These are phyloP conservation scores for Xylocampa areola DNA, from an alignment of 2,888 invertebrate genomes.

Conservation along the genomic window DNA sequence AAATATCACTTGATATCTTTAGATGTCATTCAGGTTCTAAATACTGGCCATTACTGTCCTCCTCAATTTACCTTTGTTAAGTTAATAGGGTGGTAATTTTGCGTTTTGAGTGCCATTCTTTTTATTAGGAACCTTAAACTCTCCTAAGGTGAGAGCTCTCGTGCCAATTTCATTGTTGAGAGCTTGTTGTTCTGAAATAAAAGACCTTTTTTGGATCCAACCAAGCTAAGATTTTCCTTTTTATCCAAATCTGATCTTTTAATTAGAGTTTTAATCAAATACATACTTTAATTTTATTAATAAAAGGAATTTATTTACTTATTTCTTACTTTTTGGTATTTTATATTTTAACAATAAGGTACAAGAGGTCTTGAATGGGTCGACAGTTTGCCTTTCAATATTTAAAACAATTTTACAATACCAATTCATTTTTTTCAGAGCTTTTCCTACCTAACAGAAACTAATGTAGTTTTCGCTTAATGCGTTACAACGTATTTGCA, in stretches of 20 bases:
- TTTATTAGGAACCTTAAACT: neutral
- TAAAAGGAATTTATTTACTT: too few species aligned
- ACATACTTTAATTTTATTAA: too few species aligned
- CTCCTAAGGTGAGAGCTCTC: neutral
- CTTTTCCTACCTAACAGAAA: conserved; percentile 18
- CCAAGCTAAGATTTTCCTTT: neutral
- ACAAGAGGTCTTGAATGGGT: too few species aligned
- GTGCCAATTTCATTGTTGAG: neutral
- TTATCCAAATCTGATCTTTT: neutral
- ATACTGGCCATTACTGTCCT: conserved; percentile 21
- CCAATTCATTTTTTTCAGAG: neutral
- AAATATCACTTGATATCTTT: conserved; percentile 41
- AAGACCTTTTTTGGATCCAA: neutral
- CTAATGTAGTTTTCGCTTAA: conserved; percentile 44
- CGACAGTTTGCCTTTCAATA: too few species aligned
- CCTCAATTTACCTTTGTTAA: conserved; percentile 8
- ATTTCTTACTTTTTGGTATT: too few species aligned
- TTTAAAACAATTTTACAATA: neutral
- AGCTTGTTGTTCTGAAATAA: neutral
- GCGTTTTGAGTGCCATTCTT: conserved; percentile 2
- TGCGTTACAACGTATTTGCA: conserved; percentile 42
- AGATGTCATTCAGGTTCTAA: conserved; percentile 17
- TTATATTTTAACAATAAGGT: too few species aligned
- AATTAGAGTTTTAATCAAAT: too few species aligned
- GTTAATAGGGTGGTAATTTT: conserved; percentile 11